Conservation (phyloP, 2,113 vertebrate species). For the Platichthys flesus region DNA sequence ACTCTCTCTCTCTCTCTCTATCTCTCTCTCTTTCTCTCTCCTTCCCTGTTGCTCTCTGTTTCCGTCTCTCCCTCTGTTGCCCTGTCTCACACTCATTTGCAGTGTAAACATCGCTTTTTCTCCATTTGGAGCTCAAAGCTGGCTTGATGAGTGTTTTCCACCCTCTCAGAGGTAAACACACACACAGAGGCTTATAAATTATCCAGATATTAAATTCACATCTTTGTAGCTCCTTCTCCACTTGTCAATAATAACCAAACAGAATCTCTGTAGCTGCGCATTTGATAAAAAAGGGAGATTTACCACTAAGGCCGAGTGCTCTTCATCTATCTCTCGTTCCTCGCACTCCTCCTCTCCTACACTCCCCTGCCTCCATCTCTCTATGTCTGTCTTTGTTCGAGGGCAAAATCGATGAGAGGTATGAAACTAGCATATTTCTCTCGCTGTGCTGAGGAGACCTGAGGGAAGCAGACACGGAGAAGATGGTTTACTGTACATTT, state of each 20-base stretch:
- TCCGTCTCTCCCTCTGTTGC: slow-evolving; percentile 47
- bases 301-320: slow-evolving; percentile 34
- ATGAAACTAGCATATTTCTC: slow-evolving; percentile 79
- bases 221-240: slow-evolving; percentile 15
- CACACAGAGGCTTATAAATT: slow-evolving; percentile 28
- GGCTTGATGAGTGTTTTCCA: slow-evolving; percentile 37
- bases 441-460: slow-evolving; percentile 54
- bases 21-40: slow-evolving; percentile 20
- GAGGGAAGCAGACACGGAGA: slow-evolving; percentile 39
- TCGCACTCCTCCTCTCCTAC: slow-evolving; percentile 23
- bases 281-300: slow-evolving; percentile 49
- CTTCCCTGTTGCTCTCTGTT: slow-evolving; percentile 69
- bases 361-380: slow-evolving; percentile 55
- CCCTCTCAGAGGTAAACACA: slow-evolving; percentile 17
- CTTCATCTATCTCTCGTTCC: slow-evolving; percentile 65
- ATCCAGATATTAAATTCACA: slow-evolving; percentile 31
- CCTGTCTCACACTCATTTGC: slow-evolving; percentile 50
- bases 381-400: slow-evolving; percentile 72
- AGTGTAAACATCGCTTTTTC: slow-evolving; percentile 37
- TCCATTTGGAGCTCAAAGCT: slow-evolving; percentile 24
- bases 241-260: slow-evolving; percentile 30
- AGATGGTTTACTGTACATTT: slow-evolving; percentile 34
- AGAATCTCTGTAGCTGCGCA: slow-evolving; percentile 8
- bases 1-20: slow-evolving; percentile 66
- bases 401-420: slow-evolving; percentile 75